Base-by-base conservation (phyloP, 2,797 vertebrate species). In the Chiroxiphia lanceolata region DNA sequence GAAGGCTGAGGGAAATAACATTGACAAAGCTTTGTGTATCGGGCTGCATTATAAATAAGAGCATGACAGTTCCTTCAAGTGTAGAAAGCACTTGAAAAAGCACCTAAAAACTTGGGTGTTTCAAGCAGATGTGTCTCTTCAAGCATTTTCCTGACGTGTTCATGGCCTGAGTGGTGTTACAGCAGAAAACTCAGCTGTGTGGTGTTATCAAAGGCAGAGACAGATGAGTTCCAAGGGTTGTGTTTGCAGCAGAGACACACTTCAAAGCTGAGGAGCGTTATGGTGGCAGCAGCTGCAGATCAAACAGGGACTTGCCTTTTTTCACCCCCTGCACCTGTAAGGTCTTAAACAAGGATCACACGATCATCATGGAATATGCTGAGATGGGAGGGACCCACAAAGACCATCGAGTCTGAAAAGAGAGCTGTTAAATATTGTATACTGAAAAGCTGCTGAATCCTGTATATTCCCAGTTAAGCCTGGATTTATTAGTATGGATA, bases 121-220 rank as follows among this genome's bases (percentile, higher is more conserved):
- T 87, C 16, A 19, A n/a, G 65, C 51, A 64, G 68, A 6, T 0
- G 0, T 8, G 20, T 80, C 1, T 1, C 53, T 87, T 45, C 34
- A 36, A 57, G 76, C 38, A 0, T 48, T 70, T 87, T 21, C 44
- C 33, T 13, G 38, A 64, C 0, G 0, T 1, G 5, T 47, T 81
- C 40, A 5, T 33, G 77, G 75, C 69, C 78, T 7, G 48, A 57
- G 34, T 3, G 53, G 78, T 69, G 90, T 29, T 69, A 2, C 0
- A 76, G 61, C 47, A 40, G 8, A 36, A 34, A 82, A 8, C 5
- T 13, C 2, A 3, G 27, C 27, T 60, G 18, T 20, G 87, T 42
- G 74, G 65, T 5, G 1, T 42, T 78, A 79, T 15, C 74, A 65
- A 44, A 63, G 70, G 9, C 11, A 21, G 16, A 81, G 11, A 38